Evolutionary conservation across 2,797 vertebrate species (phyloP).

Genomic region (Phoxinus dragarum): DNA sequence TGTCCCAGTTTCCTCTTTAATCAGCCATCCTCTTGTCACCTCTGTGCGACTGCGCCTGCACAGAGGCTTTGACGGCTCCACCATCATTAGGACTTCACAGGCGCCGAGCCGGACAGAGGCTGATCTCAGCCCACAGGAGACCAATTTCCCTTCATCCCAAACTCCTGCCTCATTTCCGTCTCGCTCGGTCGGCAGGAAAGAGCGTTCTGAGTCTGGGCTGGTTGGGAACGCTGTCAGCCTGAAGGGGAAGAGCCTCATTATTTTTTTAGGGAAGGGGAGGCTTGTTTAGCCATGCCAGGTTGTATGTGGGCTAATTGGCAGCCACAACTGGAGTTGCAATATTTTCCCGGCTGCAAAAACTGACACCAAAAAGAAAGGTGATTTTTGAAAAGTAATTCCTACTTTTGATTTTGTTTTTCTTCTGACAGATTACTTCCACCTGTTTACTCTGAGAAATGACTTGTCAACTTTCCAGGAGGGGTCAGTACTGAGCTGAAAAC

Average conservation of each 20-base stretch:
- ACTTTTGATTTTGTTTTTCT: constrained; percentile 29
- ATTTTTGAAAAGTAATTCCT: constrained; percentile 24
- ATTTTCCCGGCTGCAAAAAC: constrained; percentile 34
- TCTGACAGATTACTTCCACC: constrained; percentile 8
- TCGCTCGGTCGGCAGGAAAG: constrained; percentile 65
- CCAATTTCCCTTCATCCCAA: constrained; percentile 72
- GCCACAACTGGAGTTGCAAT: constrained; percentile 27
- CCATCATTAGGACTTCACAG: constrained; percentile 61
- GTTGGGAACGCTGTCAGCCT: constrained; percentile 52
- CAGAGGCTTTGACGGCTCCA: constrained; percentile 40
- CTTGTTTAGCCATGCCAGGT: constrained; percentile 56
- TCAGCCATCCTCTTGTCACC: constrained; percentile 63
- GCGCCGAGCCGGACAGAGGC: constrained; percentile 43
- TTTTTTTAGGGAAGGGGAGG: constrained; percentile 51
- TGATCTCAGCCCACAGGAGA: constrained; percentile 70
- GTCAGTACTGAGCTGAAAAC: constrained; percentile 47
- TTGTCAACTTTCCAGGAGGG: constrained; percentile 42
- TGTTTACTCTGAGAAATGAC: constrained; percentile 31
- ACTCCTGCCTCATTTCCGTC: constrained; percentile 63
- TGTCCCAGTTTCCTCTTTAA: constrained; percentile 64
- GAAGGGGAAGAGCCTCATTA: constrained; percentile 60
- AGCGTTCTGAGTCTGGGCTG: constrained; percentile 30
- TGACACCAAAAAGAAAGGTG: constrained; percentile 42
- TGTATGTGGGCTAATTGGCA: constrained; percentile 56
- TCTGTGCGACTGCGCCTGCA: constrained; percentile 39